phyloP scores from a whole-genome alignment of 2,888 invertebrate species.

The Agriopis marginaria region DNA sequence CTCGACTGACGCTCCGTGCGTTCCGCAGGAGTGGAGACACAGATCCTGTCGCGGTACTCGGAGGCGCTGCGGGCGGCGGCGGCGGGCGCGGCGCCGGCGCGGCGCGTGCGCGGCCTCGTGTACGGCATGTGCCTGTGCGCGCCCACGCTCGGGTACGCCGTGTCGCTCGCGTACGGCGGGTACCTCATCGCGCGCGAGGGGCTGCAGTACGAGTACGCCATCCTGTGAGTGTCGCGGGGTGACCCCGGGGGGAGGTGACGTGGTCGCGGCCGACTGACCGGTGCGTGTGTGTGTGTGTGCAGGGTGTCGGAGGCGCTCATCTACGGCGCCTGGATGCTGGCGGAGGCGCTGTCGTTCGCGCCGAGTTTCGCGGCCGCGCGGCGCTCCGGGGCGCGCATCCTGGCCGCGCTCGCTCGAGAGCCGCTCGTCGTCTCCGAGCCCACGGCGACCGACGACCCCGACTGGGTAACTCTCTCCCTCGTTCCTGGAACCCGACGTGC shows the following conservation, averaged over 20 bases:
- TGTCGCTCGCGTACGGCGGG: constrained; percentile 90
- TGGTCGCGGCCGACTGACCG: neutral
- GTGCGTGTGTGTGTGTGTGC: constrained; percentile 1
- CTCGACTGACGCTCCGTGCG: constrained; percentile 53
- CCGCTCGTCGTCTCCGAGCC: constrained; percentile 73
- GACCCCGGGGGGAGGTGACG: neutral
- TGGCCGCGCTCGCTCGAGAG: constrained; percentile 78
- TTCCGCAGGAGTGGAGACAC: constrained; percentile 79
- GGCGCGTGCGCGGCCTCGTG: constrained; percentile 88
- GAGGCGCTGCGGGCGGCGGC: constrained; percentile 74
- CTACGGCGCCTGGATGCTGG: constrained; percentile 93
- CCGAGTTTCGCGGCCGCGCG: constrained; percentile 91
- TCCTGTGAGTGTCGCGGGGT: constrained; percentile 83
- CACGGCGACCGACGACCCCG: constrained; percentile 55
- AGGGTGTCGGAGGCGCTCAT: constrained; percentile 92
- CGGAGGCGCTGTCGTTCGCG: constrained; percentile 91
- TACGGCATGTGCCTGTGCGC: constrained; percentile 90
- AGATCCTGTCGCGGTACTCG: constrained; percentile 82
- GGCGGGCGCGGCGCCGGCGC: constrained; percentile 69
- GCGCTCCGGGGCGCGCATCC: constrained; percentile 89
- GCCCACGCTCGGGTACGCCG: constrained; percentile 90
- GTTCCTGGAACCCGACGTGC: too few relatives aligned
- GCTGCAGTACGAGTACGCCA: constrained; percentile 88
- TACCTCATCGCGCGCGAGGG: constrained; percentile 87
- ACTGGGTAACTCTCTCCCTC: constrained; percentile 65